Evolutionary conservation across 2,797 vertebrate genomes (phyloP).

Genomic region (Gadopsis marmoratus): DNA sequence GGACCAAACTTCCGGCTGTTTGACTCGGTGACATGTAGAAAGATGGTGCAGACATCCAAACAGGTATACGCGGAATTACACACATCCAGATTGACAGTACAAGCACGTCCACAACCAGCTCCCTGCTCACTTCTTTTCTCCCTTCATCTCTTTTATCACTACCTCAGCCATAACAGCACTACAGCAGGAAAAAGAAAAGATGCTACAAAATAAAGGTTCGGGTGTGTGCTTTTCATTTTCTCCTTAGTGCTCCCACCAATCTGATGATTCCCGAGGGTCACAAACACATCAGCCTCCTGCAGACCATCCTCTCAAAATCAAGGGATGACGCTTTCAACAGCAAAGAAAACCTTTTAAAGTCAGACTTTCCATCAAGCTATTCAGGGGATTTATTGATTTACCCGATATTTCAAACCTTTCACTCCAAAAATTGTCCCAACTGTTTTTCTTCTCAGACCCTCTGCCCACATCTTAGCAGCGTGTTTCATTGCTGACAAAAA

Average conservation of each 20-base stretch:
- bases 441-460: background rate
- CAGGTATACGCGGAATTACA: background rate
- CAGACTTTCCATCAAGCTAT: background rate
- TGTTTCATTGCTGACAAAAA: conserved; percentile 12
- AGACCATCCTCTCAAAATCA: conserved; percentile 43
- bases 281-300: conserved; percentile 53
- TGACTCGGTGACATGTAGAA: conserved; percentile 50
- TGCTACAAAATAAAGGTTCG: conserved; percentile 27
- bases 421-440: background rate
- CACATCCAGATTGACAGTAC: background rate
- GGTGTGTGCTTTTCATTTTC: conserved; percentile 58
- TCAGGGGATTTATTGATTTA: conserved; percentile 35
- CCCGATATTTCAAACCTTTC: conserved; percentile 37
- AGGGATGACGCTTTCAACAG: conserved; percentile 15
- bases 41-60: conserved; percentile 15
- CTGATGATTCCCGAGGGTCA: conserved; percentile 45
- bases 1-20: conserved; percentile 56
- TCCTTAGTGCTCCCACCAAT: conserved; percentile 42
- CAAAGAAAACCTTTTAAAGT: conserved; percentile 25
- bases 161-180: conserved; percentile 10
- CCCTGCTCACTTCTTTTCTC: conserved; percentile 18
- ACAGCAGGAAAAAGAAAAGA: conserved; percentile 20
- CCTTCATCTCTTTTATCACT: conserved; percentile 45
- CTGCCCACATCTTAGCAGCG: background rate
- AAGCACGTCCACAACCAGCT: conserved; percentile 23